A percentile compares a stretch with the other conserved stretches of the same genome.
Evolutionary conservation across 2,797 vertebrate species (phyloP).

Genomic region (Furcifer pardalis): DNA sequence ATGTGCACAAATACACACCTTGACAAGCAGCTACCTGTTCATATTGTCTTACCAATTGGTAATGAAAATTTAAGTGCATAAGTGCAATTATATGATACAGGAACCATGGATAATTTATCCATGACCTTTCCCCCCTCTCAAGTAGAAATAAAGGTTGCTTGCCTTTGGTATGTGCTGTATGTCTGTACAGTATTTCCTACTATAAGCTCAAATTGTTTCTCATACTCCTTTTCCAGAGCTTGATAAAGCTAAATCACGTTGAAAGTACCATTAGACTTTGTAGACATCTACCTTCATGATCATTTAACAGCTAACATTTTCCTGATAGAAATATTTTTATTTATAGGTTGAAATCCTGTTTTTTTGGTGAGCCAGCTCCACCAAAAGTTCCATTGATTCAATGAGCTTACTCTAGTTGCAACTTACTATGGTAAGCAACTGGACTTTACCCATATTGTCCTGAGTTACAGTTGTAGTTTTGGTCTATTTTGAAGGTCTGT

Average conservation of each 20-base stretch:
- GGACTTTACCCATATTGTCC: too few species aligned
- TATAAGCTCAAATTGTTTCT: neutral
- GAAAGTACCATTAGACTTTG: too few species aligned
- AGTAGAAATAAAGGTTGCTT: neutral
- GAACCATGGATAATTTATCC: neutral
- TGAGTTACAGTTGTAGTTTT: neutral
- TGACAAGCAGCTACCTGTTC: neutral
- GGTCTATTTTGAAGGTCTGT: neutral
- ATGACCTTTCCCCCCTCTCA: neutral
- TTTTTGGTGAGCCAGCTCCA: too few species aligned
- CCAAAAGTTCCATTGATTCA: too few species aligned
- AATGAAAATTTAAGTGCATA: neutral
- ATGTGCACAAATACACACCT: neutral
- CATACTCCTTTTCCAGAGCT: neutral
- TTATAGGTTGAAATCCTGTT: too few species aligned
- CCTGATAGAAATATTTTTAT: neutral
- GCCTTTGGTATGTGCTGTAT: too few species aligned
- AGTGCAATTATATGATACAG: neutral
- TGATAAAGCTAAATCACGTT: neutral
- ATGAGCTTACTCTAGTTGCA: too few species aligned
- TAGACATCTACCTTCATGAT: neutral
- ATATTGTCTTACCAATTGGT: neutral
- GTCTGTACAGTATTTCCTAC: neutral
- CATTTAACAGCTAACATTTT: neutral
- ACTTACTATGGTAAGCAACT: too few species aligned